A percentile compares a stretch with the other conserved stretches of the same genome.
Evolutionary conservation across 2,113 vertebrate genomes (phyloP).

Genomic region (Microcebus griseorufus): DNA sequence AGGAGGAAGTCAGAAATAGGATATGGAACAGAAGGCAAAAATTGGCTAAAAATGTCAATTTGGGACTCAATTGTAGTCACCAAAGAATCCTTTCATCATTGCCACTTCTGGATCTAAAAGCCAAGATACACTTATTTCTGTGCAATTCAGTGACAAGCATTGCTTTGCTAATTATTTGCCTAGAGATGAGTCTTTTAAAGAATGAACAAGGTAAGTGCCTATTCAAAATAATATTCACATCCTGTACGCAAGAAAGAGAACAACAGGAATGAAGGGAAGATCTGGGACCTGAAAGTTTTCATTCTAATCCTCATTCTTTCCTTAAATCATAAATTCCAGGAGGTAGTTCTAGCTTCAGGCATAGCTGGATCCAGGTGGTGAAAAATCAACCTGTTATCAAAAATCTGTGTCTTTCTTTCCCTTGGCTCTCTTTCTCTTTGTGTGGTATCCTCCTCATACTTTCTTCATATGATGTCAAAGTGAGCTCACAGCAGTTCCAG

Average conservation of each 20-base stretch:
- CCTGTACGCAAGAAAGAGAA: background rate
- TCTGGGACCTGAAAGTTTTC: background rate
- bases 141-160: background rate
- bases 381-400: background rate
- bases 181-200: conserved; percentile 23
- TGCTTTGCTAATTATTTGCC: conserved; percentile 30
- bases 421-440: background rate
- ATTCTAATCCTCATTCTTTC: background rate
- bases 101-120: conserved; percentile 6
- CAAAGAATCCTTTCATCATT: background rate
- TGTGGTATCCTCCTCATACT: background rate
- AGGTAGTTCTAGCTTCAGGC: background rate
- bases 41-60: background rate
- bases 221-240: background rate
- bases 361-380: background rate
- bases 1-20: background rate
- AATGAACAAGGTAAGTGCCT: background rate
- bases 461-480: background rate
- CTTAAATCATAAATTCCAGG: background rate
- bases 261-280: background rate
- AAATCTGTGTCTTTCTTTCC: background rate
- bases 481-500: background rate
- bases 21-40: background rate
- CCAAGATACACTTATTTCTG: conserved; percentile 16
- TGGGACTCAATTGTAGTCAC: background rate